A percentile compares a stretch with the other conserved stretches of the same genome.
These are phyloP conservation scores for Whitmania pigra DNA, from an alignment of 1,140 invertebrate genomes.

Conservation along the genomic window DNA sequence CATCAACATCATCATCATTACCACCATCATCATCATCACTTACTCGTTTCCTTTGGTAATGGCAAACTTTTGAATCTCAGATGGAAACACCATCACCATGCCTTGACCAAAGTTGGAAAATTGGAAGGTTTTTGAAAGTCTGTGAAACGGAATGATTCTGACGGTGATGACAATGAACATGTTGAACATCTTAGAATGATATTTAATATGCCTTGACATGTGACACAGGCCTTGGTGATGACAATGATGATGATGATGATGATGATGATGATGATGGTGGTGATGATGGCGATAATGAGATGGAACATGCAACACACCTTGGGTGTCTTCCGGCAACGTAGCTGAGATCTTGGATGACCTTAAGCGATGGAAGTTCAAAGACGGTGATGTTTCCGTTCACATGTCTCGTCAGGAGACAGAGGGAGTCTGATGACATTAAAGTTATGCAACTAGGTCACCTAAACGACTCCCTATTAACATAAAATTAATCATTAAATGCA, in stretches of 20 bases:
- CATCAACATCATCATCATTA: background rate
- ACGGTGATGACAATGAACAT: too few relatives aligned
- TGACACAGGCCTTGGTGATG: background rate
- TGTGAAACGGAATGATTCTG: too few relatives aligned
- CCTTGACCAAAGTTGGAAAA: background rate
- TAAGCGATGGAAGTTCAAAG: constrained; percentile 1
- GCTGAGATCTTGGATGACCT: background rate
- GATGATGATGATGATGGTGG: background rate
- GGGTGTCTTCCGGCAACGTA: background rate
- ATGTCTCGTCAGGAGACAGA: background rate
- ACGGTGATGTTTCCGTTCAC: background rate
- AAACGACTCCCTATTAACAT: too few relatives aligned
- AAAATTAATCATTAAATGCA: too few relatives aligned
- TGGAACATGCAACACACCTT: background rate
- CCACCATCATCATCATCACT: constrained; percentile 2
- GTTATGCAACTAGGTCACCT: too few relatives aligned
- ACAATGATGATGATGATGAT: background rate
- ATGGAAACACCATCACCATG: background rate
- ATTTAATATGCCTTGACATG: too few relatives aligned
- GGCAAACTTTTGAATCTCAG: constrained; percentile 2
- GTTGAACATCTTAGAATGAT: background rate
- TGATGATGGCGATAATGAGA: too few relatives aligned
- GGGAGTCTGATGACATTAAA: constrained; percentile 2
- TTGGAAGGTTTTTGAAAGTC: background rate
- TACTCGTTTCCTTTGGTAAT: constrained; percentile 1